Evolutionary conservation across 1,140 invertebrate genomes (phyloP).

Genomic region (Drosophila kanapiae): DNA sequence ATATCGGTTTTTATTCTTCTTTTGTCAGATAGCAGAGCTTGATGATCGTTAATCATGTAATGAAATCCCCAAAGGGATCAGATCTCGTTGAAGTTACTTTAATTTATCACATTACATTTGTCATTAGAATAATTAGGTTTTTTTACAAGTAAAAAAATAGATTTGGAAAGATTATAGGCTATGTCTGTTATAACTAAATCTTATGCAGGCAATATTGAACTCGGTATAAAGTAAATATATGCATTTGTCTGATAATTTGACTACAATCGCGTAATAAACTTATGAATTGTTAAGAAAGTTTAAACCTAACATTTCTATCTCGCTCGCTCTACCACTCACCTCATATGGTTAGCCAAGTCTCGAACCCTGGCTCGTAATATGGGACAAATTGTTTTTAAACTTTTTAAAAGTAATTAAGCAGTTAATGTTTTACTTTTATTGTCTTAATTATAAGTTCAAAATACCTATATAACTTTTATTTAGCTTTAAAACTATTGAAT

Average conservation of each 20-base stretch:
- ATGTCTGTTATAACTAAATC: too few relatives aligned
- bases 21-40: background rate
- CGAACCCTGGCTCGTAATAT: too few relatives aligned
- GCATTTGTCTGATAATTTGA: background rate
- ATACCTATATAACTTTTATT: background rate
- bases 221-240: background rate
- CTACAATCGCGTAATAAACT: too few relatives aligned
- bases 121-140: background rate
- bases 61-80: background rate
- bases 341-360: background rate
- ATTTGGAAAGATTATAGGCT: background rate
- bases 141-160: background rate
- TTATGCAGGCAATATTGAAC: background rate
- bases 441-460: background rate
- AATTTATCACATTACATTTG: background rate
- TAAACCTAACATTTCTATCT: background rate
- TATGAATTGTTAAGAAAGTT: too few relatives aligned
- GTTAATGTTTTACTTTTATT: background rate
- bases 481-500: background rate
- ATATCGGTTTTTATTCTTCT: background rate
- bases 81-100: background rate
- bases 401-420: background rate
- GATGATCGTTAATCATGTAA: conserved; percentile 28
- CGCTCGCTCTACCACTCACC: background rate
- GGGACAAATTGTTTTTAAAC: background rate